Evolutionary conservation across 2,888 invertebrate genomes (phyloP), one percentile per base, ranked within the genome.

Genomic region (Eremobia ochroleuca): DNA sequence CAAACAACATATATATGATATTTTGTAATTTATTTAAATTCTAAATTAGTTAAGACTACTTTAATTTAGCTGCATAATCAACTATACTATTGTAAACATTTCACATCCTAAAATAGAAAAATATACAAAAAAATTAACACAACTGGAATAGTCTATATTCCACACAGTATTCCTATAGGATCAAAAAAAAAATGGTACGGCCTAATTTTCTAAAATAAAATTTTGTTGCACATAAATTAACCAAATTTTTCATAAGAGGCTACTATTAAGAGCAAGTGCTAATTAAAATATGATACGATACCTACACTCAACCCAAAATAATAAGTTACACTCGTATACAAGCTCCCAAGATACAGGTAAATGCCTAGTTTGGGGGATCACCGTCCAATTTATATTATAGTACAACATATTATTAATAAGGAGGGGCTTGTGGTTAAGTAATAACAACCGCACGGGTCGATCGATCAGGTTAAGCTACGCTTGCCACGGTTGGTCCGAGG

Each of bases 101-200:
- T 31, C 6, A 73, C 2, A 76, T 25, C 28, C 9, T 46, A 11
- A 58, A 43, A 28, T 71, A n/a, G 34, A n/a, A 34, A 73, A 73
- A 58, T 31, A 21, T 31, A 31, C 28, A 31, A 66, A 28, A 37
- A 21, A 6, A 4, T 28, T 5, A 21, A 28, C 21, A 46, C n/a
- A 13, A 49, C 5, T 43, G 13, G 6, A 28, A 37, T 37, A 37
- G 8, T 21, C 5, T 4, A 31, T 4, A 9, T 37, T 64, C 37
- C 18, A n/a, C n/a, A 64, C n/a, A 40, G 18, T 18, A 31, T n/a
- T 9, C 2, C 4, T 18, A 64, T 18, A 9, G n/a, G 15, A 0
- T 2, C 2, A 15, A 40, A 64, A 37, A 59, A 34, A 34, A 37
- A 37, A 11, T n/a, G 37, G 25, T 13, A 2, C 5, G 5, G 21